Percentiles rank a stretch among this genome's conserved stretches.
Conservation (phyloP, 1,140 invertebrate species). For the Lerema accius region DNA sequence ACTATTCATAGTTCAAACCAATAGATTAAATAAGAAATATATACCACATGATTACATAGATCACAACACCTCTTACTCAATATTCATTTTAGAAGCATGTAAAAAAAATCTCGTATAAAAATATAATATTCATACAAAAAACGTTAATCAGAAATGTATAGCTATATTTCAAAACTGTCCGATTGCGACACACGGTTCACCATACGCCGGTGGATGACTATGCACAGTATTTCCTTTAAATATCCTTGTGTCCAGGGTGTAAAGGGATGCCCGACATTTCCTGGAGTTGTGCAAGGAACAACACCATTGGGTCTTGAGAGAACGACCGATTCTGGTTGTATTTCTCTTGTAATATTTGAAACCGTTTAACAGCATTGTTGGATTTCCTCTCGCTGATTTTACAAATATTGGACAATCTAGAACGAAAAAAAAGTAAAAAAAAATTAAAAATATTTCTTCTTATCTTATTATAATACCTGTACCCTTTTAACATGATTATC, state of each 20-base stretch:
- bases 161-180: too few species aligned
- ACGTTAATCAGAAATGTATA: too few species aligned
- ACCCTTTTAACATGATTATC: conserved; percentile 41
- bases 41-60: too few species aligned
- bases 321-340: not conserved
- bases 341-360: conserved; percentile 24
- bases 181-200: too few species aligned
- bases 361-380: conserved; percentile 16
- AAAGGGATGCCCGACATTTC: conserved; percentile 26
- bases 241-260: conserved; percentile 11
- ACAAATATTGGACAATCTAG: conserved; percentile 1
- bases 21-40: too few species aligned
- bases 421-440: conserved; percentile 2
- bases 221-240: conserved; percentile 18
- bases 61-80: too few species aligned
- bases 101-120: too few species aligned
- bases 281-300: conserved; percentile 27
- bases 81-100: too few species aligned
- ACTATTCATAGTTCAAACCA: too few species aligned
- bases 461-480: conserved; percentile 46
- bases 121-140: too few species aligned
- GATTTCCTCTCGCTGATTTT: conserved; percentile 14
- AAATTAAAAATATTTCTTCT: too few species aligned
- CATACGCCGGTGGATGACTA: conserved; percentile 9
- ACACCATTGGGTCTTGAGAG: conserved; percentile 28